These are phyloP conservation scores for Opisthocomus hoazin DNA, from an alignment of 2,113 vertebrate species.

Conservation along the genomic window DNA sequence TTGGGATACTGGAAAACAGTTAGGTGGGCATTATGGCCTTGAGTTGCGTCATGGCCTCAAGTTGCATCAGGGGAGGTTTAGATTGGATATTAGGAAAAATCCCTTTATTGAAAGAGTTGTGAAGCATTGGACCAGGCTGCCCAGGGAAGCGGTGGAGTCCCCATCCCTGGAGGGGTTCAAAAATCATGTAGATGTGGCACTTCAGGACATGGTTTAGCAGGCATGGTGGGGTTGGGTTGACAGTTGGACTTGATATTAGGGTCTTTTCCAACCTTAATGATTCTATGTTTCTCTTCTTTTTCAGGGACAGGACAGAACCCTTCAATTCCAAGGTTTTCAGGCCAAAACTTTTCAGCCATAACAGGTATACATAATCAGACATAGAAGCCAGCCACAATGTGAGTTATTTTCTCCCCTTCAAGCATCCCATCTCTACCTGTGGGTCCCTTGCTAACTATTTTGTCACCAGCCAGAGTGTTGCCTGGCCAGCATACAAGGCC, in stretches of 20 bases:
- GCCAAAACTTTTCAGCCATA: not conserved
- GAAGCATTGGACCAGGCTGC: too few species aligned
- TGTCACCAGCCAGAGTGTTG: not conserved
- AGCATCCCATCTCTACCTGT: not conserved
- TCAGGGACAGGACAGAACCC: not conserved
- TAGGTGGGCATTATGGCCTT: not conserved
- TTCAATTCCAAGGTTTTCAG: not conserved
- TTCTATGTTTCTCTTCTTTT: not conserved
- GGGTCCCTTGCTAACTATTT: not conserved
- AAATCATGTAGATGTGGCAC: too few species aligned
- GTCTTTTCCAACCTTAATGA: too few species aligned
- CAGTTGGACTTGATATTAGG: too few species aligned
- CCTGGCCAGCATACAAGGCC: not conserved
- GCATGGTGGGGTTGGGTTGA: too few species aligned
- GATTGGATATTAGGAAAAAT: too few species aligned
- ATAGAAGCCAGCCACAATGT: not conserved
- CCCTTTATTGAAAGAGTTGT: too few species aligned
- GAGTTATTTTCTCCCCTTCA: not conserved
- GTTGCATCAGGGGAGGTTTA: too few species aligned
- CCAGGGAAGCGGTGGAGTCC: too few species aligned
- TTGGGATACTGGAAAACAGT: not conserved
- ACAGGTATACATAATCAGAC: not conserved
- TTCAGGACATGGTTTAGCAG: too few species aligned
- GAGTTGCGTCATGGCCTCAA: too few species aligned
- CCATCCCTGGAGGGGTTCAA: too few species aligned